Percentiles rank a stretch among this genome's conserved stretches.
These are phyloP conservation scores for Petrocephalus zakoni DNA, from an alignment of 2,113 vertebrate species.

Conservation along the genomic window DNA sequence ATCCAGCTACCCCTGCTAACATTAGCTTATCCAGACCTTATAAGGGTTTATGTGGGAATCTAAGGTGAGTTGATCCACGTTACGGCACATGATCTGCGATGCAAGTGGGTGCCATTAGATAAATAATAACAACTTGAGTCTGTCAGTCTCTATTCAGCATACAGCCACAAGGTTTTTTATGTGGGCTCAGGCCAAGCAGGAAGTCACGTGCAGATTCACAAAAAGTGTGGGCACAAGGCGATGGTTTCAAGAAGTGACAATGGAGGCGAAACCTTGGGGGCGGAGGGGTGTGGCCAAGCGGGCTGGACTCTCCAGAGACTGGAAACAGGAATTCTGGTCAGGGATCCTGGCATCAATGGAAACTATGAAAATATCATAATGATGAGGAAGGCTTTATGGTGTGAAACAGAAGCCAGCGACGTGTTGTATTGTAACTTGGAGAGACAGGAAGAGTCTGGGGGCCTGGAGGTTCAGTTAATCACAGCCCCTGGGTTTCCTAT, in stretches of 20 bases:
- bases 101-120: neutral
- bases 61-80: neutral
- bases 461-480: constrained; percentile 53
- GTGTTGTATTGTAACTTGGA: constrained; percentile 49
- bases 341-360: constrained; percentile 5
- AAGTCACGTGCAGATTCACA: neutral
- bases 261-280: constrained; percentile 8
- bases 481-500: constrained; percentile 52
- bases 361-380: constrained; percentile 1
- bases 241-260: neutral
- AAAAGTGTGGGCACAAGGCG: neutral
- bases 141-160: neutral
- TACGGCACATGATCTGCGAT: neutral
- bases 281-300: neutral
- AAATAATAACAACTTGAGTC: neutral
- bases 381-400: constrained; percentile 27
- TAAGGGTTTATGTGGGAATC: neutral
- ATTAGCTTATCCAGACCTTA: neutral
- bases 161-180: neutral
- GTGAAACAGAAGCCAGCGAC: constrained; percentile 50
- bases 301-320: constrained; percentile 7
- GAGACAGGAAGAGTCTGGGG: constrained; percentile 48
- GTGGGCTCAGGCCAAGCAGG: neutral
- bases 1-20: neutral
- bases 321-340: constrained; percentile 1